phyloP scores from a whole-genome alignment of 2,888 invertebrate genomes.

The Phyllotreta striolata region DNA sequence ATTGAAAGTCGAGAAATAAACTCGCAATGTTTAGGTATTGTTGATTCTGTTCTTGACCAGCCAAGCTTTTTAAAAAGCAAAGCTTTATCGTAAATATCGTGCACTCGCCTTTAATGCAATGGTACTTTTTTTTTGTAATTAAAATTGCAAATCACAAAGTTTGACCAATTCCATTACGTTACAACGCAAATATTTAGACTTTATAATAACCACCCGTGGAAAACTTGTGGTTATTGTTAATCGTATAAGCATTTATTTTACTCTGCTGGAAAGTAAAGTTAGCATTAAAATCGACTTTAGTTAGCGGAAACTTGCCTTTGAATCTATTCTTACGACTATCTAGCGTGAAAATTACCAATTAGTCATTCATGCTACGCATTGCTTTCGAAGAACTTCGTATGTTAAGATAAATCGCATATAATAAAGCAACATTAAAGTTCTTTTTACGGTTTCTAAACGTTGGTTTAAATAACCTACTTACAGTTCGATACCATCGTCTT shows the following conservation, averaged over 20 bases:
- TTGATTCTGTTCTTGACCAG: constrained; percentile 1
- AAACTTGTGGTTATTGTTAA: too few relatives aligned
- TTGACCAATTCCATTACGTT: too few relatives aligned
- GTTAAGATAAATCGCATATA: constrained; percentile 9
- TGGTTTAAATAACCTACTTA: constrained; percentile 7
- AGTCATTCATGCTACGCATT: constrained; percentile 9
- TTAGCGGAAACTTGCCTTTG: not conserved
- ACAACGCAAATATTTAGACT: too few relatives aligned
- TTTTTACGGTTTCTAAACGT: constrained; percentile 6
- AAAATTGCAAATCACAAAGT: too few relatives aligned
- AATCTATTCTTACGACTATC: not conserved
- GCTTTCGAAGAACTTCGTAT: constrained; percentile 5
- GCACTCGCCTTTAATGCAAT: too few relatives aligned
- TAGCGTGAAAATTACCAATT: constrained; percentile 13
- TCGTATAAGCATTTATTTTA: too few relatives aligned
- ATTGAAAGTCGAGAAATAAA: constrained; percentile 12
- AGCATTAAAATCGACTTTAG: too few relatives aligned
- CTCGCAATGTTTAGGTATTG: not conserved
- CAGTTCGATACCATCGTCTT: constrained; percentile 13
- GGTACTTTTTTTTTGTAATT: too few relatives aligned
- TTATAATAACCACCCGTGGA: too few relatives aligned
- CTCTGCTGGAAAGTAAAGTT: too few relatives aligned
- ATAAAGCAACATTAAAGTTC: constrained; percentile 2
- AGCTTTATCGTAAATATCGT: too few relatives aligned
- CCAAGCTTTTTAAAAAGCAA: too few relatives aligned